Base-by-base conservation (phyloP, 2,113 vertebrate species). In the Ranitomeya imitator region DNA sequence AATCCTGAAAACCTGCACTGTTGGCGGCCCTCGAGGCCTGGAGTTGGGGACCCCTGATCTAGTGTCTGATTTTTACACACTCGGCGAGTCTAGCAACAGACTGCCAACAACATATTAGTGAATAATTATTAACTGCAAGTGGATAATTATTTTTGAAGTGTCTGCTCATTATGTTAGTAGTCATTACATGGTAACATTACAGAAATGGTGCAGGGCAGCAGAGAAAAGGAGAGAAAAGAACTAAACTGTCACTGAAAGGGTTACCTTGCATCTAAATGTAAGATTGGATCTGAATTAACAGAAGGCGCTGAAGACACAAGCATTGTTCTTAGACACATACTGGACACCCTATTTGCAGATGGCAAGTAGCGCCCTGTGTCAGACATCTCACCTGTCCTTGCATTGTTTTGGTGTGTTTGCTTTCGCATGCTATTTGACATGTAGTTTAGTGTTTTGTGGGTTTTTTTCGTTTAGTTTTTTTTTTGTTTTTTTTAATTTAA, bases 201-300 rank as follows among this genome's bases (percentile, higher is more conserved):
- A 71, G 69, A 4, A 31, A 45, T 79, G 51, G 78, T 80, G n/a
- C 78, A 59, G 11, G 26, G 55, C 54, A 31, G n/a, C 55, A 76
- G 26, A 51, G 71, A 16, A 76, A 57, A 21, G 19, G 23, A 60
- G 14, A 76, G 14, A 81, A 18, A 54, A 14, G 31, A 16, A 14
- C 76, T 11, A 60, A 61, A 80, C 45, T 83, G 61, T 52, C 82
- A 84, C 57, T 81, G 57, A 81, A 84, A 7, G 63, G 82, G 61
- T 83, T 83, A 83, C 11, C 0, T 45, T 81, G 10, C 18, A 80
- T 37, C 79, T 7, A 80, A 80, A 23, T 23, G 15, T 73, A 74
- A 74, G 21, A 37, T 73, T 31, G 13, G 69, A 73, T 37, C 2
- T 51, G 73, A 76, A 51, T 21, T 11, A 21, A 18, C 9, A 52